These are phyloP conservation scores for Brevimyrus niger DNA, from an alignment of 2,113 vertebrate genomes.

Conservation along the genomic window DNA sequence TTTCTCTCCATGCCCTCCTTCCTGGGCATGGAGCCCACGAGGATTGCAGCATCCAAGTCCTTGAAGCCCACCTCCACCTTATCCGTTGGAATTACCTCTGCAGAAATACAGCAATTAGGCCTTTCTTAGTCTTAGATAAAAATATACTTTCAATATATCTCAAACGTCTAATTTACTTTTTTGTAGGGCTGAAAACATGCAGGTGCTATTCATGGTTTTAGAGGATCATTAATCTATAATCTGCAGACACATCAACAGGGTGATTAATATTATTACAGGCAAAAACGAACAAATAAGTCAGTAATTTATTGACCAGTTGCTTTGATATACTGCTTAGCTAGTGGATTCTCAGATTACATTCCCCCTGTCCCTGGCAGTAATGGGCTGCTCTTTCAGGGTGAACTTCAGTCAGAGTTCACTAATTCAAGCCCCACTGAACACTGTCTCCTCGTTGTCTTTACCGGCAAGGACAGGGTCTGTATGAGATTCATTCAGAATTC, in stretches of 20 bases:
- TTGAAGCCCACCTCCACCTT: conserved; percentile 93
- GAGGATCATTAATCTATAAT: neutral
- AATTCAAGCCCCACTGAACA: neutral
- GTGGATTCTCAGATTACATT: conserved; percentile 26
- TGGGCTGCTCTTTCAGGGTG: conserved; percentile 38
- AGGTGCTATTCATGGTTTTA: neutral
- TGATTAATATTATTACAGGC: neutral
- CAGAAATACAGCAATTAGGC: neutral
- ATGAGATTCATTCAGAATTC: neutral
- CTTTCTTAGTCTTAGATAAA: neutral
- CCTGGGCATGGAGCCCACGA: conserved; percentile 95
- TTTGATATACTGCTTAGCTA: neutral
- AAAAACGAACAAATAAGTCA: neutral
- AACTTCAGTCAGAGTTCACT: conserved; percentile 45
- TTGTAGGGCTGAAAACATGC: neutral
- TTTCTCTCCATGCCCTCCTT: conserved; percentile 97
- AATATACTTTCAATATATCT: neutral
- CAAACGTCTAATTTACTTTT: neutral
- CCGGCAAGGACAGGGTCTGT: conserved; percentile 39
- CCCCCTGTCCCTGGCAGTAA: neutral
- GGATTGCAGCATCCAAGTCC: conserved; percentile 82
- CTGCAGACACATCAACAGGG: neutral
- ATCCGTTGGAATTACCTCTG: conserved; percentile 91
- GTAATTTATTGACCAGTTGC: neutral
- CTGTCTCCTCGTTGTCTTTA: conserved; percentile 27